Percentiles rank a stretch among this genome's conserved stretches.
Conservation (phyloP, 2,888 invertebrate genomes). For the Halictus quadricinctus region DNA sequence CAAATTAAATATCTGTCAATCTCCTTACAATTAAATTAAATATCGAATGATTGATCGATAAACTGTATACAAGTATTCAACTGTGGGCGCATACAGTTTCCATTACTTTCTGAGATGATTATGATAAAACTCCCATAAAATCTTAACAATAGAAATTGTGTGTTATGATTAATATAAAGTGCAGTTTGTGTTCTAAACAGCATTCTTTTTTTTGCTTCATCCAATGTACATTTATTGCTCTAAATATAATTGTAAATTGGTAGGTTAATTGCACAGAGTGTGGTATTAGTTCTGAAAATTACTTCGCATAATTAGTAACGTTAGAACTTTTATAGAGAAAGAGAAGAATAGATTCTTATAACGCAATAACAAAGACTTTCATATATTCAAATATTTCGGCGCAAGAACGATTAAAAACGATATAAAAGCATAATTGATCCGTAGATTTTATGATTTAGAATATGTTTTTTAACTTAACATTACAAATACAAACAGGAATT, state of each 20-base stretch:
- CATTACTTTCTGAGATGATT: slow-evolving; percentile 37
- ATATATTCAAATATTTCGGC: slow-evolving; percentile 8
- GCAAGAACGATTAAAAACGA: slow-evolving; percentile 5
- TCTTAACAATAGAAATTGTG: slow-evolving; percentile 46
- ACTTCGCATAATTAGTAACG: slow-evolving; percentile 29
- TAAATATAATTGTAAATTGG: slow-evolving; percentile 57
- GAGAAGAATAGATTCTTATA: slow-evolving; percentile 23
- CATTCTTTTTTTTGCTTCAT: slow-evolving; percentile 38
- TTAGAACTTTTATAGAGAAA: slow-evolving; percentile 34
- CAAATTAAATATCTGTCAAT: slow-evolving; percentile 46
- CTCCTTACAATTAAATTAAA: slow-evolving; percentile 32
- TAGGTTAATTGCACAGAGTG: slow-evolving; percentile 48
- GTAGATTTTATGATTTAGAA: background rate
- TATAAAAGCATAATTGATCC: background rate
- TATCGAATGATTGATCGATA: slow-evolving; percentile 21
- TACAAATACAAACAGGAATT: background rate
- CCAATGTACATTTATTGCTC: slow-evolving; percentile 65
- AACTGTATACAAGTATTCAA: slow-evolving; percentile 35
- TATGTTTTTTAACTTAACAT: slow-evolving; percentile 7
- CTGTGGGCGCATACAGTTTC: slow-evolving; percentile 42
- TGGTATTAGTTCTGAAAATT: slow-evolving; percentile 39
- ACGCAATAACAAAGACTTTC: slow-evolving; percentile 14
- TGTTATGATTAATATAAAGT: slow-evolving; percentile 48
- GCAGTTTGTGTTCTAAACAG: slow-evolving; percentile 53
- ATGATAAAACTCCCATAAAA: slow-evolving; percentile 40